phyloP scores from a whole-genome alignment of 2,888 invertebrate species.

The Hypena proboscidalis region DNA sequence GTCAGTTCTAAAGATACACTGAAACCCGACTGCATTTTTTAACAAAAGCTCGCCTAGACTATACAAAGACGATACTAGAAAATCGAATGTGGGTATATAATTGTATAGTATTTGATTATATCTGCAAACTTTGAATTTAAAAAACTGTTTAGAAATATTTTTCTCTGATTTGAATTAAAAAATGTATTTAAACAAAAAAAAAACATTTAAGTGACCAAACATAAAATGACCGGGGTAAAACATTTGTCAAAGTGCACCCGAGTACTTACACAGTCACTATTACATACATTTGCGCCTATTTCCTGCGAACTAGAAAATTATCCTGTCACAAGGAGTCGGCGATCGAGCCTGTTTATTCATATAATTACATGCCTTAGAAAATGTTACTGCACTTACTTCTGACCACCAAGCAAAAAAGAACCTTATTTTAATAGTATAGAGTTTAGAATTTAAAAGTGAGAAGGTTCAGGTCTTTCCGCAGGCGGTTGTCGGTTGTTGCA shows the following conservation, averaged over 20 bases:
- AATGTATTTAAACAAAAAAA: too few species aligned
- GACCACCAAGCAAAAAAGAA: not conserved
- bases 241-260: not conserved
- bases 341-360: slow-evolving; percentile 46
- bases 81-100: too few species aligned
- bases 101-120: too few species aligned
- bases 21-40: too few species aligned
- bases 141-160: too few species aligned
- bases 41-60: too few species aligned
- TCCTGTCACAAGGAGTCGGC: slow-evolving; percentile 31
- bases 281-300: slow-evolving; percentile 19
- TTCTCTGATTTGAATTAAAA: too few species aligned
- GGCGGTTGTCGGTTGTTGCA: slow-evolving; percentile 29
- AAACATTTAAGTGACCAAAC: too few species aligned
- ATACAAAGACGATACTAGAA: too few species aligned
- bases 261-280: not conserved
- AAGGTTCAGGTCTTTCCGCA: slow-evolving; percentile 14
- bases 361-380: slow-evolving; percentile 47
- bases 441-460: not conserved
- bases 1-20: too few species aligned
- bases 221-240: too few species aligned
- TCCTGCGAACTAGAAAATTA: slow-evolving; percentile 37
- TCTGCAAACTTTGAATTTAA: too few species aligned
- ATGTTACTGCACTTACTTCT: slow-evolving; percentile 12
- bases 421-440: slow-evolving; percentile 3